Evolutionary conservation across 2,113 vertebrate species (phyloP).

Genomic region (Pantherophis guttatus): DNA sequence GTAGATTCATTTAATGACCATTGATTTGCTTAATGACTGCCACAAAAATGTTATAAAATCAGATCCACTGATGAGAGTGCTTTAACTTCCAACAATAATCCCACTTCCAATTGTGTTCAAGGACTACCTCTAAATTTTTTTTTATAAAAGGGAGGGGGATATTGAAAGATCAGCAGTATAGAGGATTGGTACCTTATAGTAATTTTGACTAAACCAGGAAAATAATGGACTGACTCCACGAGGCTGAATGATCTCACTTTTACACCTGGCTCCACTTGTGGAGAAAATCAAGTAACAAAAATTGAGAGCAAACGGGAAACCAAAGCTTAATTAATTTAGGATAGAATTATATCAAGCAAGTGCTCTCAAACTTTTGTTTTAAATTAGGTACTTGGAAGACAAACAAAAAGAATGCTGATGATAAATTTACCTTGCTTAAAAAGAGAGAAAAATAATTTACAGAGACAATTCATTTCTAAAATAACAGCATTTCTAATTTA

Average conservation of each 20-base stretch:
- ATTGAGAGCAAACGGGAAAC: background rate
- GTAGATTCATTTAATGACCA: background rate
- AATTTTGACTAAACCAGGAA: background rate
- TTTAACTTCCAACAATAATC: background rate
- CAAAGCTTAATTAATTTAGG: background rate
- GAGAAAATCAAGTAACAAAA: background rate
- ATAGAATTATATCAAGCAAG: background rate
- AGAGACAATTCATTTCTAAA: background rate
- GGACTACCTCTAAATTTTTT: background rate
- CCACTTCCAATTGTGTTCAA: background rate
- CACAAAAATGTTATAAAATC: background rate
- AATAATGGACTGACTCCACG: background rate
- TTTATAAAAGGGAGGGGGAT: background rate
- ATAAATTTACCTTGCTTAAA: background rate
- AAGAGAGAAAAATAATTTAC: background rate
- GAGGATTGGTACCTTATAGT: background rate
- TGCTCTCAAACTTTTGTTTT: background rate
- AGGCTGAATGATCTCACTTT: background rate
- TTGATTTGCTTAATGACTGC: background rate
- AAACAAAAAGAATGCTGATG: background rate
- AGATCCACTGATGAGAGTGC: background rate
- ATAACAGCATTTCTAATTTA: background rate
- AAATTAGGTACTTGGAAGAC: background rate
- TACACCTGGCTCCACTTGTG: background rate
- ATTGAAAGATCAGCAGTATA: background rate